These are phyloP conservation scores for Xiphorhynchus elegans DNA, from an alignment of 2,113 vertebrate genomes.

Conservation along the genomic window DNA sequence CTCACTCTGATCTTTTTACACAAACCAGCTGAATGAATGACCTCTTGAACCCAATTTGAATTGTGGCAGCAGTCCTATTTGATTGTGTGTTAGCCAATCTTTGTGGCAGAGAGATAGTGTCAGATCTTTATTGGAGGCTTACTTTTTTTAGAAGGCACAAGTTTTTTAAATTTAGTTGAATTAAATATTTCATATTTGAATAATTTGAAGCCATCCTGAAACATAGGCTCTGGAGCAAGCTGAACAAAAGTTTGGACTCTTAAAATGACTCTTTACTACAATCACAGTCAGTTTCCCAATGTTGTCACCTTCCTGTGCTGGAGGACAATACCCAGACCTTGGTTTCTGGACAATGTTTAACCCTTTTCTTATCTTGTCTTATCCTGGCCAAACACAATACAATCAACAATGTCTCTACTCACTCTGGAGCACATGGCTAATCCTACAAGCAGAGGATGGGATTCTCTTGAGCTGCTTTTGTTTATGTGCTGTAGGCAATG, in stretches of 20 bases:
- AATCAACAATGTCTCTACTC: neutral
- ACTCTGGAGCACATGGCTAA: neutral
- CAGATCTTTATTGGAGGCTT: neutral
- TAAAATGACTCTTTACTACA: neutral
- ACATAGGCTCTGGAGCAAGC: neutral
- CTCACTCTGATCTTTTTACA: neutral
- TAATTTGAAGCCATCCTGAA: neutral
- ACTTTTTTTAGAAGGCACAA: neutral
- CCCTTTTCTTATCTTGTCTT: slow-evolving; percentile 3
- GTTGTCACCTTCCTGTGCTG: neutral
- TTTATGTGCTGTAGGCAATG: neutral
- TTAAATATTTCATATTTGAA: neutral
- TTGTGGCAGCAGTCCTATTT: neutral
- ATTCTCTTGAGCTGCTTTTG: neutral
- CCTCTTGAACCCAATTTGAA: neutral
- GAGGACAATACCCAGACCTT: neutral
- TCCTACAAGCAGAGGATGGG: neutral
- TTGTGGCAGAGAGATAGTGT: neutral
- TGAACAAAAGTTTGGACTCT: neutral
- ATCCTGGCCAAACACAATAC: neutral
- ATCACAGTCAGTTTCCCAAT: neutral
- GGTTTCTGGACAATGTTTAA: slow-evolving; percentile 17
- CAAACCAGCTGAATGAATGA: neutral
- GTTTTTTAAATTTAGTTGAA: neutral
- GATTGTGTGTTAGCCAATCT: neutral